These are phyloP conservation scores for Hypsopygia costalis DNA, from an alignment of 2,888 invertebrate genomes.

Conservation along the genomic window DNA sequence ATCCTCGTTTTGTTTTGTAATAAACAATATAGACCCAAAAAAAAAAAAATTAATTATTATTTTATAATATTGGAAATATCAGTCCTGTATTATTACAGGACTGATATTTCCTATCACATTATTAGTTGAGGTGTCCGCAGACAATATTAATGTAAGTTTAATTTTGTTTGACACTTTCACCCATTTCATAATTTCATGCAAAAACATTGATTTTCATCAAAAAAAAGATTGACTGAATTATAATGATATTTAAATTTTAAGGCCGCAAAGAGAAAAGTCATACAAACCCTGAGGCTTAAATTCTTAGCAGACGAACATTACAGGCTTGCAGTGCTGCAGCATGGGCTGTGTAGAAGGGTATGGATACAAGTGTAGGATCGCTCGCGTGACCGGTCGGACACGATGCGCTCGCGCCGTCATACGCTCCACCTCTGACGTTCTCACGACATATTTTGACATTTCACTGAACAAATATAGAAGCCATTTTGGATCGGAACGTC, in stretches of 20 bases:
- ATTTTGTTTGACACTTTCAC: not conserved
- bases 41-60: no score
- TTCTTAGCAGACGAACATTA: conserved; percentile 42
- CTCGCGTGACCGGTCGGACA: conserved; percentile 30
- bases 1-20: no score
- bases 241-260: conserved; percentile 18
- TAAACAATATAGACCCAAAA: no score
- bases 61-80: no score
- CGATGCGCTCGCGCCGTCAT: conserved; percentile 41
- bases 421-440: conserved; percentile 54
- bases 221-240: conserved; percentile 5
- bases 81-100: no score
- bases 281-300: conserved; percentile 53
- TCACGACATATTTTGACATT: conserved; percentile 77
- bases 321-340: conserved; percentile 24
- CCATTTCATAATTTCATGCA: not conserved
- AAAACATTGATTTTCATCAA: not conserved
- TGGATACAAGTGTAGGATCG: conserved; percentile 21
- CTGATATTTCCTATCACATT: no score
- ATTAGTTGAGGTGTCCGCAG: no score
- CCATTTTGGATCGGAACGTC: conserved; percentile 59
- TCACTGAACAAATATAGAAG: conserved; percentile 74
- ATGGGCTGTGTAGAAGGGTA: conserved; percentile 11
- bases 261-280: conserved; percentile 33
- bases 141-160: not conserved